Conservation (phyloP, 2,888 invertebrate species). For the Cabera pusaria region DNA sequence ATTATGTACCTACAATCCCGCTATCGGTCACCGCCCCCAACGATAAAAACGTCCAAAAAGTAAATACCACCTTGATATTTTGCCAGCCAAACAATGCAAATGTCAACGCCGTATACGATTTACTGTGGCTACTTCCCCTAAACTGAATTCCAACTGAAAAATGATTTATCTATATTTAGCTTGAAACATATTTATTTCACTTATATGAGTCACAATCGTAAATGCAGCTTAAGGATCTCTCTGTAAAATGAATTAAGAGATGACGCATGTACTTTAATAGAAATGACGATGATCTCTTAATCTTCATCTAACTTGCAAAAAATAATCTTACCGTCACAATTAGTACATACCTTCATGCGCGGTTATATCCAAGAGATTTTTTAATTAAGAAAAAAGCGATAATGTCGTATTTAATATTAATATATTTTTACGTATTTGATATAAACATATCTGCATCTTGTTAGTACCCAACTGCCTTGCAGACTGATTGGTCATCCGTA, state of each 20-base stretch:
- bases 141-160: too few species aligned
- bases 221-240: slow-evolving; percentile 10
- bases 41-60: slow-evolving; percentile 9
- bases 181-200: slow-evolving; percentile 3
- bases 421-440: too few species aligned
- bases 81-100: slow-evolving; percentile 26
- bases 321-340: too few species aligned
- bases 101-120: slow-evolving; percentile 24
- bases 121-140: slow-evolving; percentile 13
- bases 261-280: slow-evolving; percentile 7
- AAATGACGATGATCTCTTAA: slow-evolving; percentile 3
- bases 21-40: slow-evolving; percentile 11
- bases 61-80: slow-evolving; percentile 31
- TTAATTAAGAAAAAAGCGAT: too few species aligned
- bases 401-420: too few species aligned
- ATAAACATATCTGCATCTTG: too few species aligned
- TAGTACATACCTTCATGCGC: too few species aligned
- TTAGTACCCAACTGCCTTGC: slow-evolving; percentile 6
- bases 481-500: slow-evolving; percentile 10
- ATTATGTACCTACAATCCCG: too few species aligned
- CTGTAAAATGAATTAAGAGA: slow-evolving; percentile 11
- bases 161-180: too few species aligned
- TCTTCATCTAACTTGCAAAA: too few species aligned
- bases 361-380: too few species aligned
- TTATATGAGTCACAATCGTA: slow-evolving; percentile 11